Base-by-base conservation (phyloP, 2,797 vertebrate species). In the Halcyon badia region DNA sequence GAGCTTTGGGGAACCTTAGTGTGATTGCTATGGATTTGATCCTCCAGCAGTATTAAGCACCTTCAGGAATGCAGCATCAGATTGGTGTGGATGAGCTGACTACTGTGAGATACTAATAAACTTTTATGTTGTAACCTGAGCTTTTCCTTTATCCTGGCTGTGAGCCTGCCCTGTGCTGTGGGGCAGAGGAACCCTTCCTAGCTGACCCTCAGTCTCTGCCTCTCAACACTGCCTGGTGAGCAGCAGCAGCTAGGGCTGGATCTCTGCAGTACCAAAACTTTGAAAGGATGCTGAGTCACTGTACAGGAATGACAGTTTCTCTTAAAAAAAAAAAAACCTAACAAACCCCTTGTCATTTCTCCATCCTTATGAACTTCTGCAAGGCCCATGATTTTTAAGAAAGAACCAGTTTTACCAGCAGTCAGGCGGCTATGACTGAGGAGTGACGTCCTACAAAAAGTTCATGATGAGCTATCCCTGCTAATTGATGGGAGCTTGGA, bases 21-120 rank as follows among this genome's bases (percentile, higher is more conserved):
- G 0, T 4, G 2, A n/a, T 37, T 0, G 1, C 7, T 41, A 6
- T 26, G 31, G 37, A 25, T 30, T 48, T 62, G 42, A 33, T 72
- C 37, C 37, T 0, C 1, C 21, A 41, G 41, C 18, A 51, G 22
- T 21, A 33, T 6, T 18, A n/a, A 56, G 20, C 3, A 4, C 54
- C 15, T 51, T n/a, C 30, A 52, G 33, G 31, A 62, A 10, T 0
- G 1, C 20, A 54, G 33, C 33, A 33, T 30, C 12, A 21, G 41
- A 14, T 52, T 62, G n/a, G 15, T 4, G 7, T 33, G 17, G 39
- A 33, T 69, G 17, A 5, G 5, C 30, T 65, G n/a, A 28, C 11
- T 44, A 6, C 46, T 54, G 3, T 1, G 2, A 91, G 30, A 26
- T 5, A 5, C 0, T 1, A 13, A 33, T 21, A 4, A 72, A 68